Base-by-base conservation (phyloP, 1,140 invertebrate species). In the Olivierus martensii region DNA sequence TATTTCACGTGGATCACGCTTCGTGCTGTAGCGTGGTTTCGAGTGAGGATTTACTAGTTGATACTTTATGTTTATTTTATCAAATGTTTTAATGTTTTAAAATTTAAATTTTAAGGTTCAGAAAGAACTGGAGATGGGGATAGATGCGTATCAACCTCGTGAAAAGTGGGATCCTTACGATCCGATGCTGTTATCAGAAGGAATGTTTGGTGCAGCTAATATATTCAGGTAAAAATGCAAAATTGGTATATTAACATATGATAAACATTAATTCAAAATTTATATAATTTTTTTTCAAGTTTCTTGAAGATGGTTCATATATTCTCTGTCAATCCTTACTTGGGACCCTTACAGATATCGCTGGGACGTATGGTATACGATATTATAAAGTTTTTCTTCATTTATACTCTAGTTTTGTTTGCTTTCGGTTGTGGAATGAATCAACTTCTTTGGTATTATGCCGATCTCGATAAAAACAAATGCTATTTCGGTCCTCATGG, bases 391-490 rank as follows among this genome's bases (percentile, higher is more conserved):
- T 93, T 92, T 71, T 89, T 92, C 75, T 87, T 90, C 67, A 87
- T 93, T 62, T 91, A 90, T 63, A 84, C 84, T 59, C 71, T 91
- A 56, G 87, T 93, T 18, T 68, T 91, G 18, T 88, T 90, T 63
- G 86, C 87, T 36, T 91, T 90, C 69, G 87, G 84, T 44, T 90
- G 86, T 66, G 87, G 87, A 58, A 73, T 95, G 58, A 95, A 94
- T 70, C 89, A 95, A 65, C 67, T 95, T 41, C 76, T 93, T 63
- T 94, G 89, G 90, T 95, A 93, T 67, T 95, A 94, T 65, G 85
- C 89, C n/a, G 83, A 89, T 59, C 70, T 89, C 59, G 84, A 91
- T 63, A 83, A 82, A 63, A 74, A 77, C 43, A 86, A 87, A 63
- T 93, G 88, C 65, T 84, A 86, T 61, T 80, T 83, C 53, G 65